Base-by-base conservation (phyloP, 1,140 invertebrate genomes). In the Drosophila mojavensis region DNA sequence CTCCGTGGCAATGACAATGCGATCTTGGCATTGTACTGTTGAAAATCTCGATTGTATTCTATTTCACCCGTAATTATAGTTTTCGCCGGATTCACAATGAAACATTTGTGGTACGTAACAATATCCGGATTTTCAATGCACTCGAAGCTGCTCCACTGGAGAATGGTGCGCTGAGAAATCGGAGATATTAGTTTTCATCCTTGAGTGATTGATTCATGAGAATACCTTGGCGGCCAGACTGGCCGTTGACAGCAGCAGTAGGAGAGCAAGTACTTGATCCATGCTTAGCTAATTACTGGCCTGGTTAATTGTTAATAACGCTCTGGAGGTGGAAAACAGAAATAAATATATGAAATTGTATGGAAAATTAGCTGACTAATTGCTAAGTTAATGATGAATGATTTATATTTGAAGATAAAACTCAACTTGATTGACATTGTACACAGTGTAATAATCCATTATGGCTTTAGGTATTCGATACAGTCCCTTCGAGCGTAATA, bases 401-500 rank as follows among this genome's bases (percentile, higher is more conserved):
- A 47, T 67, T 67, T 66, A 58, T 39, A 5, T 66, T 11, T 13
- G 13, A 3, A 39, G 41, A 47, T 60, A 17, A 10, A 1, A 17
- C 17, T 7, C 5, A 36, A 11, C 11, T 36, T 17, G 3, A 33
- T 54, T 17, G 1, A 15, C 17, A 11, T 33, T 55, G 20, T 17
- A 6, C 15, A 7, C 9, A 55, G 17, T 15, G 11, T 26, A 30
- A 55, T 51, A 51, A 36, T 33, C 2, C 5, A 36, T 30, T 55
- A 55, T 51, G n/a, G 48, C 0, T 20, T 17, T 36, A 58, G 17
- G 39, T n/a, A 39, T 24, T 5, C 24, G 50, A 24, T 15, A 79
- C 20, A 13, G 50, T 48, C 15, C 77, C 77, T 13, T 50, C 45
- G 3, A 75, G 10, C 28, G 63, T 75, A 0, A 79, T 41, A 55